Percentiles rank a stretch among this genome's conserved stretches.
phyloP scores from a whole-genome alignment of 2,113 vertebrate species.

The Hypomesus transpacificus region DNA sequence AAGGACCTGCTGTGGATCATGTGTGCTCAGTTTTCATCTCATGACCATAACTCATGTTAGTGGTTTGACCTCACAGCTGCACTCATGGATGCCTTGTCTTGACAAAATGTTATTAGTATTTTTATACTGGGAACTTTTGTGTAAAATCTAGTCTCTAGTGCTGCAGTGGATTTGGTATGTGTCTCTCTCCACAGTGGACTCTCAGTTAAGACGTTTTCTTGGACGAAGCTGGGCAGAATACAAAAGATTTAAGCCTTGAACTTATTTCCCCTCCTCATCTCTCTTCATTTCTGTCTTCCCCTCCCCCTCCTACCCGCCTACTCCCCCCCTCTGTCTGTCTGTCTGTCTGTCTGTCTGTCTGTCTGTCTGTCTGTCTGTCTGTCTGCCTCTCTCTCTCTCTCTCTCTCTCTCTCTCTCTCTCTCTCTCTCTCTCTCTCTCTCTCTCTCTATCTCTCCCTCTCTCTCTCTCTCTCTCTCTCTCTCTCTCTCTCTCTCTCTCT shows the following conservation, averaged over 20 bases:
- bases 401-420: background rate
- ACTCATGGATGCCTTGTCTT: too few relatives aligned
- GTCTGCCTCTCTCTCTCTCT: background rate
- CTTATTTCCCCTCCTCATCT: background rate
- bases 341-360: background rate
- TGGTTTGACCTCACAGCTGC: background rate
- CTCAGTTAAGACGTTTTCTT: too few relatives aligned
- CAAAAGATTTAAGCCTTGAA: slow-evolving; percentile 1
- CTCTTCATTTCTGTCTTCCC: background rate
- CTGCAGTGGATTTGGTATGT: too few relatives aligned
- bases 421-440: background rate
- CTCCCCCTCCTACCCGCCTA: background rate
- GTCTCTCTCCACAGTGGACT: too few relatives aligned
- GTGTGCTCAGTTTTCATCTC: slow-evolving; percentile 25
- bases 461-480: slow-evolving; percentile 1
- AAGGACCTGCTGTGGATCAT: background rate
- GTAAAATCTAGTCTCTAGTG: background rate
- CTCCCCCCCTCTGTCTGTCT: background rate
- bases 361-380: background rate
- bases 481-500: background rate
- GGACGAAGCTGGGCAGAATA: background rate
- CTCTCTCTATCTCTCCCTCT: background rate
- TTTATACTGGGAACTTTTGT: background rate
- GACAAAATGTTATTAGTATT: too few relatives aligned
- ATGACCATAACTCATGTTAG: slow-evolving; percentile 5